Conservation (phyloP, 2,888 invertebrate genomes). For the Gandaritis pyraliata region DNA sequence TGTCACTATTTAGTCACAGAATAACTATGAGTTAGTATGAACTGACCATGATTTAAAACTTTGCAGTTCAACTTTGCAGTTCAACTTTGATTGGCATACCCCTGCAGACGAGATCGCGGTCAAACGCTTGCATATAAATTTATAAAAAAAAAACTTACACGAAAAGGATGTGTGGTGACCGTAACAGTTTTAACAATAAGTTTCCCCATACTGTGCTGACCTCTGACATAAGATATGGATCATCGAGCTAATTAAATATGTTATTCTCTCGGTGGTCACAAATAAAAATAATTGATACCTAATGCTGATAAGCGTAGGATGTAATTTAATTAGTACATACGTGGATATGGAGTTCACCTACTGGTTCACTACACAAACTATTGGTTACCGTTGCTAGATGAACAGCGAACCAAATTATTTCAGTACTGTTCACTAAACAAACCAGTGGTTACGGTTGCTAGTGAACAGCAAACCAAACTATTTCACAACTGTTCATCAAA, state of each 20-base stretch:
- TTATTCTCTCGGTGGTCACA: constrained; percentile 37
- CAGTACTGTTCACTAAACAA: not conserved
- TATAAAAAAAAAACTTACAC: too few relatives aligned
- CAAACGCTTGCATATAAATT: too few relatives aligned
- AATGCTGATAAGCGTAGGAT: constrained; percentile 34
- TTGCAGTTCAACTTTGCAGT: too few relatives aligned
- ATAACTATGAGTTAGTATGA: too few relatives aligned
- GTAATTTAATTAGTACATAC: constrained; percentile 34
- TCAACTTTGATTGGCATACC: too few relatives aligned
- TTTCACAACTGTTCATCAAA: too few relatives aligned
- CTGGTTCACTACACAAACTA: not conserved
- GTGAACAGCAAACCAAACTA: too few relatives aligned
- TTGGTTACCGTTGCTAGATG: not conserved
- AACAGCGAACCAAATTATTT: too few relatives aligned
- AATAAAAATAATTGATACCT: constrained; percentile 37
- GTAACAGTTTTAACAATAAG: constrained; percentile 25
- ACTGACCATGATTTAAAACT: too few relatives aligned
- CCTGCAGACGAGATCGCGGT: too few relatives aligned
- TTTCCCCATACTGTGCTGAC: constrained; percentile 67
- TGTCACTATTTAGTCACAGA: too few relatives aligned
- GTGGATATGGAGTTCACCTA: not conserved
- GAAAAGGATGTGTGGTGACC: constrained; percentile 5
- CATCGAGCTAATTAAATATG: constrained; percentile 66
- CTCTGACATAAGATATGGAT: constrained; percentile 76
- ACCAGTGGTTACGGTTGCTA: not conserved